These are phyloP conservation scores for Monopterus albus DNA, from an alignment of 2,113 vertebrate genomes.

Conservation along the genomic window DNA sequence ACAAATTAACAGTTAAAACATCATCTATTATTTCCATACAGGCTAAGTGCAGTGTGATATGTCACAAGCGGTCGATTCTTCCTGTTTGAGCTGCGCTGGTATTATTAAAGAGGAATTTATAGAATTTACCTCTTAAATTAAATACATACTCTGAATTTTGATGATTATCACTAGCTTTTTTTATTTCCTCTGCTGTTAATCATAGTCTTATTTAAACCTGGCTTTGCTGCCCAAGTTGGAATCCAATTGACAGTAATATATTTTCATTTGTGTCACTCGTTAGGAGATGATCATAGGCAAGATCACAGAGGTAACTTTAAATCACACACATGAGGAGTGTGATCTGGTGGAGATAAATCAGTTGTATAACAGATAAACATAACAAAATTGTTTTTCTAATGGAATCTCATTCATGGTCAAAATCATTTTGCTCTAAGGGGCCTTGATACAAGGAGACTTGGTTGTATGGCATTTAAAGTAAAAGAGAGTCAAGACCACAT, in stretches of 20 bases:
- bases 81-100: not conserved
- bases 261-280: too few relatives aligned
- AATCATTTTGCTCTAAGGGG: constrained; percentile 6
- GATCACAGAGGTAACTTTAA: not conserved
- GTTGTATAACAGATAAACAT: not conserved
- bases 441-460: constrained; percentile 24
- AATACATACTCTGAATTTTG: not conserved
- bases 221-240: too few relatives aligned
- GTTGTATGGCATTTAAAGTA: constrained; percentile 46
- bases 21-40: not conserved
- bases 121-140: constrained; percentile 26
- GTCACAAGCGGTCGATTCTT: not conserved
- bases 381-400: not conserved
- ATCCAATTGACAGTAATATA: too few relatives aligned
- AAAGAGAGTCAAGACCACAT: constrained; percentile 32
- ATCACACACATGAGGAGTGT: not conserved
- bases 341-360: not conserved
- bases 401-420: constrained; percentile 7
- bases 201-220: too few relatives aligned
- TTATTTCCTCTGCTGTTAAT: too few relatives aligned
- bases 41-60: too few relatives aligned
- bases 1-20: not conserved
- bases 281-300: not conserved
- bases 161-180: constrained; percentile 4
- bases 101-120: constrained; percentile 1